Percentiles rank a stretch among this genome's conserved stretches.
These are phyloP conservation scores for Hippocampus abdominalis DNA, from an alignment of 2,113 vertebrate genomes.

Conservation along the genomic window DNA sequence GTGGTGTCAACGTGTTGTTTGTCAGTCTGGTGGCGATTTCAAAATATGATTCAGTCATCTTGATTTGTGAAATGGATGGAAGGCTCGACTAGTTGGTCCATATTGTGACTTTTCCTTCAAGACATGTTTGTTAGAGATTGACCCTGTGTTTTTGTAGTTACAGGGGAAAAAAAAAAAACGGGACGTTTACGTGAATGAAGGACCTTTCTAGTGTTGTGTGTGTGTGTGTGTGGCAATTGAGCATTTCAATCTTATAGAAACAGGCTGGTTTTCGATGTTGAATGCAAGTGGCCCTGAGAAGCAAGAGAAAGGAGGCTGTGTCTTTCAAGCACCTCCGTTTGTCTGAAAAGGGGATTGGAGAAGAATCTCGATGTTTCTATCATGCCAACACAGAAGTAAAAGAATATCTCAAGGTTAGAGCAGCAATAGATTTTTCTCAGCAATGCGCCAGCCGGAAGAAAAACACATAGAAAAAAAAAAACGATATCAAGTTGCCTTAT, in stretches of 20 bases:
- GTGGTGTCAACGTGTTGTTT: not conserved
- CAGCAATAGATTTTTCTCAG: conserved; percentile 47
- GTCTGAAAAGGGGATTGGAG: conserved; percentile 60
- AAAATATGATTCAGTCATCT: not conserved
- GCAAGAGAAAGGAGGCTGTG: conserved; percentile 36
- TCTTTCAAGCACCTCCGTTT: conserved; percentile 55
- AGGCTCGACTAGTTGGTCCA: not conserved
- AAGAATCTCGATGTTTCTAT: conserved; percentile 58
- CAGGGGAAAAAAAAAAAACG: conserved; percentile 22
- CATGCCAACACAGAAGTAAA: conserved; percentile 50
- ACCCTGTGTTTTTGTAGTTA: conserved; percentile 33
- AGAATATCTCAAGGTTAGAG: conserved; percentile 64
- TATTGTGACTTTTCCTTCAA: not conserved
- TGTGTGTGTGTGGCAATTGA: conserved; percentile 29
- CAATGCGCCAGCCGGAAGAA: conserved; percentile 41
- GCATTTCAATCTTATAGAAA: conserved; percentile 31
- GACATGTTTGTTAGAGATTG: conserved; percentile 20
- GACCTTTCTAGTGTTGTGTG: conserved; percentile 39
- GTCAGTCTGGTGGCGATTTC: not conserved
- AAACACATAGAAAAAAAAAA: conserved; percentile 13
- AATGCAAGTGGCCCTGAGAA: conserved; percentile 59
- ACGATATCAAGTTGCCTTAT: not conserved
- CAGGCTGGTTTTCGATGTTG: conserved; percentile 30
- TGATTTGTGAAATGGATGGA: conserved; percentile 7
- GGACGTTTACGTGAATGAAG: conserved; percentile 45